phyloP scores from a whole-genome alignment of 2,888 invertebrate genomes.

The Boloria selene region DNA sequence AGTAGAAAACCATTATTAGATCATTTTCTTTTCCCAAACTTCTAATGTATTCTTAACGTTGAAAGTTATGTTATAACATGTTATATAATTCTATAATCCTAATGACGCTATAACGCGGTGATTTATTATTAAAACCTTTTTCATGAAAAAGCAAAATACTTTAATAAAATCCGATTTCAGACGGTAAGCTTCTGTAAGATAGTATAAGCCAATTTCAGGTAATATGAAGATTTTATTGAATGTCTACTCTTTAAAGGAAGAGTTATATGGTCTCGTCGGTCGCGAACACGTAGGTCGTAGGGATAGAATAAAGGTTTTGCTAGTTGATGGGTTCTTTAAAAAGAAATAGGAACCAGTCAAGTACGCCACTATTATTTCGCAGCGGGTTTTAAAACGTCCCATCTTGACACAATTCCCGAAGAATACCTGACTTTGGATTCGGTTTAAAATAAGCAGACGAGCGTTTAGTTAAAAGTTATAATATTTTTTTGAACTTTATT shows the following conservation, averaged over 20 bases:
- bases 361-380: slow-evolving; percentile 32
- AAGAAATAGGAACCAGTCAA: slow-evolving; percentile 33
- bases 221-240: slow-evolving; percentile 13
- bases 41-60: too few species aligned
- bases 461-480: slow-evolving; percentile 18
- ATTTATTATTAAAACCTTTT: not conserved
- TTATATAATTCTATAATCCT: too few species aligned
- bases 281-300: not conserved
- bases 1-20: too few species aligned
- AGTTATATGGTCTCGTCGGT: slow-evolving; percentile 3
- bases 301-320: slow-evolving; percentile 3
- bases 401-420: slow-evolving; percentile 63
- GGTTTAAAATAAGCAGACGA: slow-evolving; percentile 38
- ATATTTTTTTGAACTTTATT: too few species aligned
- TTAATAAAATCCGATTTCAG: not conserved
- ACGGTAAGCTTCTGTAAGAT: slow-evolving; percentile 2
- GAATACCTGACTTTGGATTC: slow-evolving; percentile 51
- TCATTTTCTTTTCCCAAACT: too few species aligned
- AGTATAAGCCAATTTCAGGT: slow-evolving; percentile 5
- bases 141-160: not conserved
- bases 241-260: not conserved
- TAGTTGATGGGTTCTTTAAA: slow-evolving; percentile 21
- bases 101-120: too few species aligned
- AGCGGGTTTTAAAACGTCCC: slow-evolving; percentile 55
- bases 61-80: too few species aligned